Conservation (phyloP, 2,888 invertebrate genomes). For the Anorthoa munda region DNA sequence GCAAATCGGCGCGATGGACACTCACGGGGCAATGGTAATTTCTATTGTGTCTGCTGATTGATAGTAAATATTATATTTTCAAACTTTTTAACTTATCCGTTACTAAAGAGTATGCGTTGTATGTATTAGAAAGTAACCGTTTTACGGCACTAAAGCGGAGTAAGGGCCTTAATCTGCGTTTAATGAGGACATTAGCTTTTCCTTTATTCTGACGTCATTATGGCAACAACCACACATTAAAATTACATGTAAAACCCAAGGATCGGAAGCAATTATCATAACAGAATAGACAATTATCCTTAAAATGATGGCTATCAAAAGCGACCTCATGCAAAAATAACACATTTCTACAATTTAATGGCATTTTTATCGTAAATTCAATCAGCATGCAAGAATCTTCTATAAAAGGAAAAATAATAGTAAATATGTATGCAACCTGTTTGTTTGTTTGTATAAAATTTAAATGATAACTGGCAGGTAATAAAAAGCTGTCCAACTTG, state of each 20-base stretch:
- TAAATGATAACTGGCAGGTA: constrained; percentile 18
- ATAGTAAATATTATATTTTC: too few species aligned
- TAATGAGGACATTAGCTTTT: constrained; percentile 8
- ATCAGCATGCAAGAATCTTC: constrained; percentile 18
- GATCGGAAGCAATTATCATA: constrained; percentile 35
- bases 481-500: constrained; percentile 19
- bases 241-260: constrained; percentile 21
- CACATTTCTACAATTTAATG: constrained; percentile 28
- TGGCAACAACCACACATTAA: not conserved
- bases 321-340: constrained; percentile 36
- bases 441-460: constrained; percentile 18
- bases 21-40: too few species aligned
- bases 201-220: constrained; percentile 3
- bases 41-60: too few species aligned
- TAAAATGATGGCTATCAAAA: constrained; percentile 41
- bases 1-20: too few species aligned
- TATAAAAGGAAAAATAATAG: constrained; percentile 13
- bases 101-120: too few species aligned
- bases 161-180: not conserved
- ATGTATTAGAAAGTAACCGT: too few species aligned
- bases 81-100: too few species aligned
- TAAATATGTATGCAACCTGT: constrained; percentile 15
- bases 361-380: constrained; percentile 35
- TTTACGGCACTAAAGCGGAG: too few species aligned
- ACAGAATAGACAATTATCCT: constrained; percentile 34